Evolutionary conservation across 2,888 invertebrate species (phyloP).

Genomic region (Chrysolina haemoptera): DNA sequence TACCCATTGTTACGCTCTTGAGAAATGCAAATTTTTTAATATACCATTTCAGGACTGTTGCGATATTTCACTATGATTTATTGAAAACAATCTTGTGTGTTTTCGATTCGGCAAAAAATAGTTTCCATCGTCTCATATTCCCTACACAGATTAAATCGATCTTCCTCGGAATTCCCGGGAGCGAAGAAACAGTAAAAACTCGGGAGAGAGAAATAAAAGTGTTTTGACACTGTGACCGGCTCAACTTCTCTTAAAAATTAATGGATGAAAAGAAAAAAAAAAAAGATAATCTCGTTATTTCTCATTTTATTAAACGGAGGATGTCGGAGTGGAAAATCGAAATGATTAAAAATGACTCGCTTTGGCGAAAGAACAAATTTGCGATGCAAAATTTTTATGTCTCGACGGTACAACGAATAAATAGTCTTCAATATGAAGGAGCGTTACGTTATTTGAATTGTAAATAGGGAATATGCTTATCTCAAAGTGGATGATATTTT

Average conservation of each 20-base stretch:
- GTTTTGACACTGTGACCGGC: slow-evolving; percentile 12
- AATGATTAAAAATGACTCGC: slow-evolving; percentile 27
- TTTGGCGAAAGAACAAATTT: slow-evolving; percentile 34
- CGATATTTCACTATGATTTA: too few species aligned
- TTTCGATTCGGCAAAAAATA: not conserved
- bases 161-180: slow-evolving; percentile 1
- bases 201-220: not conserved
- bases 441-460: slow-evolving; percentile 52
- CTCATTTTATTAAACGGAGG: slow-evolving; percentile 5
- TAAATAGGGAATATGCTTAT: slow-evolving; percentile 52
- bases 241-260: not conserved
- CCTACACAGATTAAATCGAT: not conserved
- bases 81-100: too few species aligned
- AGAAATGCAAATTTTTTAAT: too few species aligned
- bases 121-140: not conserved
- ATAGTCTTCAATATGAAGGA: slow-evolving; percentile 49
- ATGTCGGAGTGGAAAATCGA: slow-evolving; percentile 18
- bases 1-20: too few species aligned
- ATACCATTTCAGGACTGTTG: too few species aligned
- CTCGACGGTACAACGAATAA: slow-evolving; percentile 47
- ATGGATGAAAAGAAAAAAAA: slow-evolving; percentile 8
- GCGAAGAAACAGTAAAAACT: not conserved
- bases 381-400: slow-evolving; percentile 40
- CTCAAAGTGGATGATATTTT: slow-evolving; percentile 50
- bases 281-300: not conserved